A percentile compares a stretch with the other conserved stretches of the same genome.
Conservation (phyloP, 1,140 invertebrate species). For the Diuraphis noxia region DNA sequence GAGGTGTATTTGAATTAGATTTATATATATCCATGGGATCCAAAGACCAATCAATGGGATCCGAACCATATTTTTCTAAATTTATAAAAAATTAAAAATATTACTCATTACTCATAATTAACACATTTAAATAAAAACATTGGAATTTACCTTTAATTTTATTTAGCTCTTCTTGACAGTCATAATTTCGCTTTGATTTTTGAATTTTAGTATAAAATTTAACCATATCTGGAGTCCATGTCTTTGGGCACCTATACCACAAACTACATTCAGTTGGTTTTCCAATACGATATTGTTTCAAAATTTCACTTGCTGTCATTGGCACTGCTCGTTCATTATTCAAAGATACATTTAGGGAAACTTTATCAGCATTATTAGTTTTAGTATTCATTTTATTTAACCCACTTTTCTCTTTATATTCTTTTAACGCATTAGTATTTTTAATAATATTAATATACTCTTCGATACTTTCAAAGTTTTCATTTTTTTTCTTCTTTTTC, state of each 20-base stretch:
- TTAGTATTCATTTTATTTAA: slow-evolving; percentile 26
- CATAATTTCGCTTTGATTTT: slow-evolving; percentile 50
- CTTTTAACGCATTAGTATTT: slow-evolving; percentile 5
- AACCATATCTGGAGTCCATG: slow-evolving; percentile 45
- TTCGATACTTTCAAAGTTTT: not conserved
- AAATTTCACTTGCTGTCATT: slow-evolving; percentile 16
- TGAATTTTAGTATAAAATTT: slow-evolving; percentile 46
- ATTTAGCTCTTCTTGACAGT: slow-evolving; percentile 18
- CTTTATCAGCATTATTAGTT: not conserved
- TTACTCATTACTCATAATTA: no score
- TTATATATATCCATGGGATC: slow-evolving; percentile 31
- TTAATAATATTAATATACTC: slow-evolving; percentile 35
- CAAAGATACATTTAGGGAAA: slow-evolving; percentile 17
- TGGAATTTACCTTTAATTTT: slow-evolving; percentile 41
- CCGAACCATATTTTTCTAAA: slow-evolving; percentile 35
- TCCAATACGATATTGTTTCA: slow-evolving; percentile 48
- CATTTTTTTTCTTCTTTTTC: slow-evolving; percentile 22
- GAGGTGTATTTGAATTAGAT: slow-evolving; percentile 21
- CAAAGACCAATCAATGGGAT: slow-evolving; percentile 19
- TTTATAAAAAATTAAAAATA: not conserved
- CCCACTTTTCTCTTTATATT: slow-evolving; percentile 42
- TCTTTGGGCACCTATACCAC: slow-evolving; percentile 43
- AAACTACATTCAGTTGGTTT: slow-evolving; percentile 20
- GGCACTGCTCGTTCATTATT: slow-evolving; percentile 22
- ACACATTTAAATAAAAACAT: not conserved